These are phyloP conservation scores for Camponotus vicinus DNA, from an alignment of 1,140 invertebrate species.

Conservation along the genomic window DNA sequence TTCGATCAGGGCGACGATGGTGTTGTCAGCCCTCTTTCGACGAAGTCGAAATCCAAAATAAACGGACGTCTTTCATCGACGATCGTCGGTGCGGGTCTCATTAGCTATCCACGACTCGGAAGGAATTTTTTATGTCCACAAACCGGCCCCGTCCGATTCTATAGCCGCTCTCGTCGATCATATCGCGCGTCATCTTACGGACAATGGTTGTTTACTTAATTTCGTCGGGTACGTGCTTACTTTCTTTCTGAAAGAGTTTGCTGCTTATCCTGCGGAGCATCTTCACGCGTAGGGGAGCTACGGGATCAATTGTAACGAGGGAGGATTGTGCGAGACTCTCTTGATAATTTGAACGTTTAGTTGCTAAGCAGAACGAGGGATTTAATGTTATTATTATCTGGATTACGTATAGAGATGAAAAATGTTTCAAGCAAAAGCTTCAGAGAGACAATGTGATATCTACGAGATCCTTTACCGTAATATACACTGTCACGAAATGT, in stretches of 20 bases:
- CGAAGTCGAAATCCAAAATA: conserved; percentile 61
- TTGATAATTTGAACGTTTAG: conserved; percentile 18
- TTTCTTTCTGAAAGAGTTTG: neutral
- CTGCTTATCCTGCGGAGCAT: conserved; percentile 25
- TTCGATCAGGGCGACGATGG: conserved; percentile 35
- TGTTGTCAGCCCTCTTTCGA: conserved; percentile 35
- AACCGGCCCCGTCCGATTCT: conserved; percentile 31
- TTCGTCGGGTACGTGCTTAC: conserved; percentile 36
- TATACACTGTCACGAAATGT: neutral
- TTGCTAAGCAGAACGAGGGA: neutral
- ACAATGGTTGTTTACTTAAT: conserved; percentile 62
- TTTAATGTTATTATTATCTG: conserved; percentile 30
- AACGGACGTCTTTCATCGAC: conserved; percentile 45
- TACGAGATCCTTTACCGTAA: neutral
- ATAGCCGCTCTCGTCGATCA: conserved; percentile 52
- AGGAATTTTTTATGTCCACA: conserved; percentile 61
- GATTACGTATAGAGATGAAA: conserved; percentile 39
- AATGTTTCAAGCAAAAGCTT: conserved; percentile 15
- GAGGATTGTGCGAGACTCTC: conserved; percentile 12
- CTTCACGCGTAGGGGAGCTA: conserved; percentile 17
- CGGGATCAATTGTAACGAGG: conserved; percentile 24
- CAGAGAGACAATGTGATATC: neutral
- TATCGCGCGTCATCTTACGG: conserved; percentile 50
- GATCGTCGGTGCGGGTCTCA: conserved; percentile 54
- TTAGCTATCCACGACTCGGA: conserved; percentile 52